phyloP scores from a whole-genome alignment of 2,888 invertebrate species.

The Nymphalis polychloros region DNA sequence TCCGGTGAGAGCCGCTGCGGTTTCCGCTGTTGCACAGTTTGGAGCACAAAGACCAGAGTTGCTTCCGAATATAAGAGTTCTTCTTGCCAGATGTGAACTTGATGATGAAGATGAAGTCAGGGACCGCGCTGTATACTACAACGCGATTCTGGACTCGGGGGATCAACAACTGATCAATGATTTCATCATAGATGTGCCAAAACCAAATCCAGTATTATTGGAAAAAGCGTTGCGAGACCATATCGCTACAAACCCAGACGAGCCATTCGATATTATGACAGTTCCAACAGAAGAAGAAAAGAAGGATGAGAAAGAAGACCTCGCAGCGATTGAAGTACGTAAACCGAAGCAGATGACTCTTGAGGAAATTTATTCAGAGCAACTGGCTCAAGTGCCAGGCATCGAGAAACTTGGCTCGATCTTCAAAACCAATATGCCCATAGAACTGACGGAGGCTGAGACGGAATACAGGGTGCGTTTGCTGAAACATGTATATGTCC shows the following conservation, averaged over 20 bases:
- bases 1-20: conserved; percentile 97
- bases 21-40: conserved; percentile 98
- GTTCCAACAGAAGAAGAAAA: conserved; percentile 93
- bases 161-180: conserved; percentile 87
- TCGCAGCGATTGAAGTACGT: conserved; percentile 87
- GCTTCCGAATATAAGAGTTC: conserved; percentile 86
- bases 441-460: conserved; percentile 97
- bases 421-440: conserved; percentile 92
- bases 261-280: conserved; percentile 91
- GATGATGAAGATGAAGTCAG: conserved; percentile 99
- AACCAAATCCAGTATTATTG: conserved; percentile 92
- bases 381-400: conserved; percentile 89
- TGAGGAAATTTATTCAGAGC: conserved; percentile 93
- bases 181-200: conserved; percentile 88
- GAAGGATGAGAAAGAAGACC: conserved; percentile 89
- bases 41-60: conserved; percentile 92
- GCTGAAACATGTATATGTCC: conserved; percentile 94
- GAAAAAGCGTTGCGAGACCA: conserved; percentile 94
- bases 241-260: conserved; percentile 85
- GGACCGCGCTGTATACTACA: conserved; percentile 98
- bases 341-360: conserved; percentile 92
- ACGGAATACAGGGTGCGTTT: conserved; percentile 97
- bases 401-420: conserved; percentile 92
- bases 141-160: conserved; percentile 88
- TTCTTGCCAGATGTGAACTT: conserved; percentile 93